phyloP scores from a whole-genome alignment of 2,888 invertebrate species.

The Nymphalis polychloros region DNA sequence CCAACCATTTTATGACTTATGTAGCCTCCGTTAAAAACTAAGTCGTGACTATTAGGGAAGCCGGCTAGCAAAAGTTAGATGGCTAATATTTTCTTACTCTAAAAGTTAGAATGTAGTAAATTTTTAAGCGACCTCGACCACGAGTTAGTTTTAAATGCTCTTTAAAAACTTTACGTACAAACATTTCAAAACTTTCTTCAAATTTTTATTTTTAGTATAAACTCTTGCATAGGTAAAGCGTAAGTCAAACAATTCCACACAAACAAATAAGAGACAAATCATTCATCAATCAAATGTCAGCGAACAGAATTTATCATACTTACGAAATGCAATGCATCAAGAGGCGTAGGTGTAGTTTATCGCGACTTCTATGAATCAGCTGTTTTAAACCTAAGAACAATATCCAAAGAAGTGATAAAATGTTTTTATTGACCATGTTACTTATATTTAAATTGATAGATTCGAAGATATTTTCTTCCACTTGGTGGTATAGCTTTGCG shows the following conservation, averaged over 20 bases:
- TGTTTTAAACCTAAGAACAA: constrained; percentile 48
- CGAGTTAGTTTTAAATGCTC: not conserved
- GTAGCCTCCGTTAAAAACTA: constrained; percentile 24
- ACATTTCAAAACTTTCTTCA: not conserved
- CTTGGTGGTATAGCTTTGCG: too few relatives aligned
- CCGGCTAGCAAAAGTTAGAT: constrained; percentile 18
- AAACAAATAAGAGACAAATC: constrained; percentile 34
- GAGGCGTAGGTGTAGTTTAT: constrained; percentile 45
- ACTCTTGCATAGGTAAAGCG: not conserved
- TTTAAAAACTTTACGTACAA: not conserved
- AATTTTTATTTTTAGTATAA: not conserved
- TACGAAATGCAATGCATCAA: constrained; percentile 33
- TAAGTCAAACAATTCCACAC: constrained; percentile 25
- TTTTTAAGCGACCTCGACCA: constrained; percentile 11
- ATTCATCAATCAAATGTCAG: constrained; percentile 47
- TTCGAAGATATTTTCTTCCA: too few relatives aligned
- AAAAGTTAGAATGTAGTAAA: constrained; percentile 16
- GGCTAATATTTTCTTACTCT: constrained; percentile 12
- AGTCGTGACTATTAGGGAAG: constrained; percentile 31
- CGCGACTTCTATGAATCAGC: constrained; percentile 63
- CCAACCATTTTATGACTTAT: constrained; percentile 25
- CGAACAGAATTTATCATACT: constrained; percentile 40
- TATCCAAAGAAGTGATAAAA: constrained; percentile 1
- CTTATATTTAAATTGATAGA: too few relatives aligned
- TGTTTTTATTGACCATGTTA: not conserved